These are phyloP conservation scores for Schizopygopsis malacanthus DNA, from an alignment of 2,797 vertebrate species.

Conservation along the genomic window DNA sequence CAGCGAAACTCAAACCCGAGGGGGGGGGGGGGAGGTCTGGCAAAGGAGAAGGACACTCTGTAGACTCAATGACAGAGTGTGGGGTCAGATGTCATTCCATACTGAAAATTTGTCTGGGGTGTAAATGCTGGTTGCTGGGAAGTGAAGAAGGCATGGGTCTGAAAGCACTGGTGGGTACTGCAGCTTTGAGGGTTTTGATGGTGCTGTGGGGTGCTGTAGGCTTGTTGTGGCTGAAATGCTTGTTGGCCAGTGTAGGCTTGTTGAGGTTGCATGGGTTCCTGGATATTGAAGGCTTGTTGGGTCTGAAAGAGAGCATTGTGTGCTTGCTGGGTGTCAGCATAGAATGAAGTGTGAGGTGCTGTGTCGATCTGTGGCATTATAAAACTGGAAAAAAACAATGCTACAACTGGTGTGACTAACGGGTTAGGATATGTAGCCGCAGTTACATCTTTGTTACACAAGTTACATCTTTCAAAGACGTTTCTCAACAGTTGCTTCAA, in stretches of 20 bases:
- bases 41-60: conserved; percentile 72
- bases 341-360: conserved; percentile 74
- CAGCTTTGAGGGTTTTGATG: conserved; percentile 52
- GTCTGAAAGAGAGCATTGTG: conserved; percentile 34
- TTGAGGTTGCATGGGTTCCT: conserved; percentile 65
- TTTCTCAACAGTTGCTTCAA: too few species aligned
- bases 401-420: conserved; percentile 85
- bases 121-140: conserved; percentile 68
- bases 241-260: conserved; percentile 71
- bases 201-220: conserved; percentile 61
- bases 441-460: conserved; percentile 14
- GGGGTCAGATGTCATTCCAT: conserved; percentile 67
- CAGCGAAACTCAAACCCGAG: conserved; percentile 89
- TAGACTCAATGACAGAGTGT: conserved; percentile 67
- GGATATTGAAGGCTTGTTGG: conserved; percentile 58
- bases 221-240: conserved; percentile 67
- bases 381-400: conserved; percentile 87
- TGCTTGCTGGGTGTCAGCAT: conserved; percentile 69
- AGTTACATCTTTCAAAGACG: too few species aligned
- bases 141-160: conserved; percentile 67
- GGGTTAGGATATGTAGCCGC: conserved; percentile 79
- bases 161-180: conserved; percentile 48
- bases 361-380: conserved; percentile 78
- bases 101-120: conserved; percentile 73
- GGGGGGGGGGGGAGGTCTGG: conserved; percentile 78